Evolutionary conservation across 2,797 vertebrate genomes (phyloP), one percentile per base, ranked within the genome.

Genomic region (Gambusia yucatana): DNA sequence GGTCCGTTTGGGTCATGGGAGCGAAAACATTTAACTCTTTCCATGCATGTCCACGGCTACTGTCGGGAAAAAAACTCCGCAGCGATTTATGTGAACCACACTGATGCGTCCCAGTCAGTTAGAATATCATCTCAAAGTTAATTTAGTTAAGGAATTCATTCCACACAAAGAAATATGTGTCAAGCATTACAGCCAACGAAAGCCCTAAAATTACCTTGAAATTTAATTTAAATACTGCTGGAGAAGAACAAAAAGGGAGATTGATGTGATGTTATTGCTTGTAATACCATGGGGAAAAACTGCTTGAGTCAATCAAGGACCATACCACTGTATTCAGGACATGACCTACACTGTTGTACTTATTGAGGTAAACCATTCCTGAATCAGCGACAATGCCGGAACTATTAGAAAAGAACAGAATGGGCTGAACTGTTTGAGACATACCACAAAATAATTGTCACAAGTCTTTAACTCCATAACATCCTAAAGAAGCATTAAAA

Each of bases 1-100:
- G 33, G 28, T 30, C 80, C 41, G 44, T 46, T 71, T 10, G 78
- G 79, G 46, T 70, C 52, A 48, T 44, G 52, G 75, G 28, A 20
- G 55, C 14, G 50, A 55, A n/a, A 69, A 41, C 69, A 20, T 65
- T 73, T 16, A 65, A 28, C 63, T 6, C 22, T 33, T 48, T 52
- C 16, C 8, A 2, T 63, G 4, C 17, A 76, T 7, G 52, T 4
- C 39, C 25, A 48, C 4, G 25, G 5, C 30, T 30, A 6, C 25
- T n/a, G 14, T 7, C 46, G 22, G 7, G 47, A 13, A 17, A 10
- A 16, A 20, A 41, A 30, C 55, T 22, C 16, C 61, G 16, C 17
- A 65, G 2, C 11, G 17, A 36, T 22, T 22, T 39, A 10, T 9
- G 33, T 65, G 7, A 41, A 36, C 63, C 9, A 6, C 22, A 41